Base-by-base conservation (phyloP, 1,140 invertebrate genomes). In the Augochlora pura region DNA sequence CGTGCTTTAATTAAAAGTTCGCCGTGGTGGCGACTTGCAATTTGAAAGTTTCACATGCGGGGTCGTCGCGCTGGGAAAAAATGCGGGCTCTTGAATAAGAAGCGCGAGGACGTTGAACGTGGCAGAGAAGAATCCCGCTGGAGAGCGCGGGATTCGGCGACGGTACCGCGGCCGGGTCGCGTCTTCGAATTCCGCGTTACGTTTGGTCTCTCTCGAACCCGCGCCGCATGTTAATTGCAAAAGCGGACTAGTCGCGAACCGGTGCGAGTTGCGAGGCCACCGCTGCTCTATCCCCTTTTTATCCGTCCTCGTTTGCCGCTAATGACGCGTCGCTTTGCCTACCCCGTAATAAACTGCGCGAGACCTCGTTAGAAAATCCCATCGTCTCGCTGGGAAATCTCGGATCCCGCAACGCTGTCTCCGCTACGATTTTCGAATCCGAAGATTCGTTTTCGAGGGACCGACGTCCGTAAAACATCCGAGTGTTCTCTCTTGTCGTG, bases 1-100 rank as follows among this genome's bases (percentile, higher is more conserved):
- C 59, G 46, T 21, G 68, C 64, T 78, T 72, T 64, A 78, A 72
- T 78, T 72, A 72, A 78, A 78, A 42, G 46, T 78, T 62, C 32
- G 16, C 25, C 42, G 23, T 6, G 6, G 42, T 6, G 46, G 32
- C 18, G n/a, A 39, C 54, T 23, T 54, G 60, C 39, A 78, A 78
- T 72, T 72, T 71, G 5, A 64, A 78, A 72, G 46, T 54, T 78
- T 78, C 42, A 64, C 27, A 23, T 39, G 16, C 21, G 27, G 5
- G n/a, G n/a, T 42, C 39, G 27, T 12, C 18, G 12, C n/a, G 57
- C 21, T n/a, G 18, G 6, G 57, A 59, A 12, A 9, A 21, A 59
- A 21, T 7, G n/a, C 2, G 4, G 8, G n/a, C 7, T 21, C 27
- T n/a, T 54, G 18, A n/a, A 54, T n/a, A 77, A 71, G 59, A 39